Evolutionary conservation across 2,113 vertebrate species (phyloP), one percentile per base, ranked within the genome.

Genomic region (Phycodurus eques): DNA sequence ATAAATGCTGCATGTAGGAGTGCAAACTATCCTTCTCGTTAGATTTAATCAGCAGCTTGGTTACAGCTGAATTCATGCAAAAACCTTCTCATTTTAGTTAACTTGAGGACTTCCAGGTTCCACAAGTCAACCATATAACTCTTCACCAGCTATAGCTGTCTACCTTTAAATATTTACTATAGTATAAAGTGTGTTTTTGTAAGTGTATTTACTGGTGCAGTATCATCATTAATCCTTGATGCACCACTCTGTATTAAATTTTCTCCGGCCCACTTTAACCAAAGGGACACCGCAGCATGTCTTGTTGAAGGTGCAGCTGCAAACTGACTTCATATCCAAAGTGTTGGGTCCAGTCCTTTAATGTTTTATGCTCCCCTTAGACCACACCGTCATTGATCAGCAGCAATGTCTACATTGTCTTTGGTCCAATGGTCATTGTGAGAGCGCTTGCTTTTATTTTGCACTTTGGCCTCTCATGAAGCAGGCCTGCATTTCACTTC

Each of bases 221-320:
- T 82, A 68, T 73, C 71, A 67, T 83, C 85, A 90, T 92, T 73
- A 90, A 91, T 88, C 74, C 90, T 90, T 90, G 76, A 90, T 72
- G 35, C 66, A 20, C 64, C 66, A 42, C 67, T 71, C 72, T 67
- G 68, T 80, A 75, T 61, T 10, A 27, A 70, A 63, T 71, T 60
- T 67, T 71, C 71, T 78, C 68, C 76, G 76, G 62, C 80, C 78
- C 83, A 79, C 78, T 86, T 88, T 27, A 81, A 72, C 79, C 85
- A 82, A 71, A 19, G 14, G 8, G 72, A 70, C 70, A 72, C 67
- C 68, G 67, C 59, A 49, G 67, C 64, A 7, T 78, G 77, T 75
- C 67, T 56, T 63, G 47, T 72, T 86, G 77, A 76, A 33, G 51
- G 4, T 17, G 62, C 17, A 22, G 47, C 81, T 90, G 31, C 53